Evolutionary conservation across 2,113 vertebrate species (phyloP).

Genomic region (Lepus europaeus): DNA sequence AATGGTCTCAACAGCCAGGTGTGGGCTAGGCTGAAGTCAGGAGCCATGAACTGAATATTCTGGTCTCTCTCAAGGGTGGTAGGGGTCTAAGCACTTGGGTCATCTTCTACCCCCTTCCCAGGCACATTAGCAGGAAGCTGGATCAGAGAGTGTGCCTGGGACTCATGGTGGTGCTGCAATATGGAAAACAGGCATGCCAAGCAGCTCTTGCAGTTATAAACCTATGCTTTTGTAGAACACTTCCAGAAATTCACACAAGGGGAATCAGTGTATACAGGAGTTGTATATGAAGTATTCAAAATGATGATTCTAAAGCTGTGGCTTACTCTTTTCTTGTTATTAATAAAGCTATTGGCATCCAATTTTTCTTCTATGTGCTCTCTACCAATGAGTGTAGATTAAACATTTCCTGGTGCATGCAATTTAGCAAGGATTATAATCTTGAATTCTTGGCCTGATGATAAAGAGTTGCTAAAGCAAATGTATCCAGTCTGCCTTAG

Average conservation of each 20-base stretch:
- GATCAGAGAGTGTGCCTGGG: too few species aligned
- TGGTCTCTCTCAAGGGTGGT: too few species aligned
- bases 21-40: too few species aligned
- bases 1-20: too few species aligned
- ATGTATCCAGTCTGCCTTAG: not conserved
- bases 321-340: not conserved
- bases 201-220: not conserved
- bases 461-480: not conserved
- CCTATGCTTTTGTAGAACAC: not conserved
- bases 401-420: not conserved
- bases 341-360: not conserved
- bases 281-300: constrained; percentile 58
- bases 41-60: too few species aligned
- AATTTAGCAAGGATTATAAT: not conserved
- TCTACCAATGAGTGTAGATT: not conserved
- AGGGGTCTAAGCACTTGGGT: too few species aligned
- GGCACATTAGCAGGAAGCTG: too few species aligned
- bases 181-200: too few species aligned
- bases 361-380: not conserved
- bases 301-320: not conserved
- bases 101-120: too few species aligned
- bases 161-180: not conserved
- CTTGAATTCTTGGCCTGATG: not conserved
- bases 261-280: constrained; percentile 48
- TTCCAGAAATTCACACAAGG: constrained; percentile 64